phyloP scores from a whole-genome alignment of 2,888 invertebrate species.

The Ceramica pisi region DNA sequence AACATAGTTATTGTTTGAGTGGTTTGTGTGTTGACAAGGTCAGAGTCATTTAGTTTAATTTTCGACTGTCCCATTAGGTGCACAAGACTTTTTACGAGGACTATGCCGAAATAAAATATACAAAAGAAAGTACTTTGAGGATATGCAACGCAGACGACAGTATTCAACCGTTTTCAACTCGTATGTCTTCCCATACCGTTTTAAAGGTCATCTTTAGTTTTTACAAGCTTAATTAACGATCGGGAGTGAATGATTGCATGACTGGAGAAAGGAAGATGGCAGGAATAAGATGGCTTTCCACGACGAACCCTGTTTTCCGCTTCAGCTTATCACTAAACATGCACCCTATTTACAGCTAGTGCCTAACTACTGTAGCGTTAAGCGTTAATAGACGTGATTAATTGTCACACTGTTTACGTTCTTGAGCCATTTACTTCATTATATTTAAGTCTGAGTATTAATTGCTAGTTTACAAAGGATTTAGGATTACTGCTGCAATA shows the following conservation, averaged over 20 bases:
- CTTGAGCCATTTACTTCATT: slow-evolving; percentile 54
- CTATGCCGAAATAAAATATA: neutral
- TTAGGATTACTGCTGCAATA: slow-evolving; percentile 7
- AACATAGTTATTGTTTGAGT: neutral
- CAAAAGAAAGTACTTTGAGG: neutral
- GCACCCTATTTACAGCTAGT: slow-evolving; percentile 21
- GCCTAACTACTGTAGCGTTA: slow-evolving; percentile 48
- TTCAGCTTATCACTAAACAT: slow-evolving; percentile 2
- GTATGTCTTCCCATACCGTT: too few relatives aligned
- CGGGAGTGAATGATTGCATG: too few relatives aligned
- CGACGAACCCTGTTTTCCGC: neutral
- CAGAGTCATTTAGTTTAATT: slow-evolving; percentile 4
- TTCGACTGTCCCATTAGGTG: neutral
- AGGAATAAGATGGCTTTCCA: neutral
- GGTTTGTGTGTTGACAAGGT: slow-evolving; percentile 23
- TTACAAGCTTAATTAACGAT: too few relatives aligned
- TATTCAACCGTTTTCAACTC: neutral
- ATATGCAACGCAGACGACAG: neutral
- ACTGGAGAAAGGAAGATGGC: neutral
- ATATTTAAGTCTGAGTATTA: slow-evolving; percentile 59
- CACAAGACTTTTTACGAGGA: neutral
- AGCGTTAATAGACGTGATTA: slow-evolving; percentile 58
- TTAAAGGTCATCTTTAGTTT: too few relatives aligned
- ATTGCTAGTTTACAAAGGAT: slow-evolving; percentile 45
- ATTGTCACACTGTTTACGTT: slow-evolving; percentile 53